Evolutionary conservation across 2,797 vertebrate genomes (phyloP).

Genomic region (Notamacropus eugenii): DNA sequence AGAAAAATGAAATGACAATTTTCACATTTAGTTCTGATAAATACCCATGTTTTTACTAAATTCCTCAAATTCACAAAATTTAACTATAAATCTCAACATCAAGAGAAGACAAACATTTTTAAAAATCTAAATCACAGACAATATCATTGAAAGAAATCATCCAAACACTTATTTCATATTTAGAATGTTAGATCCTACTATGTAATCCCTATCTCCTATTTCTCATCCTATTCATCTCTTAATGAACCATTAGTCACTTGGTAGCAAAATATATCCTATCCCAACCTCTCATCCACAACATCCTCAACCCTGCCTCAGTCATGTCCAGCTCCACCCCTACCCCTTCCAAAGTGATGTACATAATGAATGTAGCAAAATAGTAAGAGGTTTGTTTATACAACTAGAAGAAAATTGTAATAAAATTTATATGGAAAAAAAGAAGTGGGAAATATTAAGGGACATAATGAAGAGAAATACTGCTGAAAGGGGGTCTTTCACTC

Average conservation of each 20-base stretch:
- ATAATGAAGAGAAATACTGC: background rate
- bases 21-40: background rate
- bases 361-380: background rate
- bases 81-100: background rate
- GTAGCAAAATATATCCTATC: background rate
- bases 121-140: background rate
- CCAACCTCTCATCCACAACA: background rate
- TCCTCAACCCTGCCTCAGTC: background rate
- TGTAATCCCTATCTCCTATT: background rate
- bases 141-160: background rate
- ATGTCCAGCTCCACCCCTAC: background rate
- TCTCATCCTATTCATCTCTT: background rate
- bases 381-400: background rate
- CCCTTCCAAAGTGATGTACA: background rate
- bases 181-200: background rate
- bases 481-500: background rate
- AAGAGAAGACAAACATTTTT: background rate
- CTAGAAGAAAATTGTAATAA: background rate
- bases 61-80: constrained; percentile 14
- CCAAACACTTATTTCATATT: background rate
- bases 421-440: background rate
- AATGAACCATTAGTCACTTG: background rate
- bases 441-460: background rate
- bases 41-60: background rate
- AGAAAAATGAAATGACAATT: background rate